These are phyloP conservation scores for Chinchilla lanigera DNA, from an alignment of 2,113 vertebrate genomes.

Conservation along the genomic window DNA sequence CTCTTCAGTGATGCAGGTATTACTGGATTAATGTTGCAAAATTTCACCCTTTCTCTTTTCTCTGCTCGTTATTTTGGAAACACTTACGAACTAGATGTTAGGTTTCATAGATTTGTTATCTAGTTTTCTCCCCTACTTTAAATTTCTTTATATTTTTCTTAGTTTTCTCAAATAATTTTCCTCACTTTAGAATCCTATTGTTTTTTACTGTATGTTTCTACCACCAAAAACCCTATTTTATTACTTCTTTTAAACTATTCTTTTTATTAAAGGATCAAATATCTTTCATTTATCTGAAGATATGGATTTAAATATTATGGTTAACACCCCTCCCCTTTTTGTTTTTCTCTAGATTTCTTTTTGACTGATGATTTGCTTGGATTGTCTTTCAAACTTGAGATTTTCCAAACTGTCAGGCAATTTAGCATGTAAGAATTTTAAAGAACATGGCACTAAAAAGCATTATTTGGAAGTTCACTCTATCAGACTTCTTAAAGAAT, in stretches of 20 bases:
- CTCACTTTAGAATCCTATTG: not conserved
- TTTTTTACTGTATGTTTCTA: not conserved
- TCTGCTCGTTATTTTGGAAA: not conserved
- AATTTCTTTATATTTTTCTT: not conserved
- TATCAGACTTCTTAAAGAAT: not conserved
- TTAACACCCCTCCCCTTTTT: not conserved
- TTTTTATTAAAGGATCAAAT: slow-evolving; percentile 6
- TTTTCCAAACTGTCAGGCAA: not conserved
- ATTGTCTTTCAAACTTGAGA: not conserved
- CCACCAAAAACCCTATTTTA: not conserved
- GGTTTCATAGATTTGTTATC: not conserved
- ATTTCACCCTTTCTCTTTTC: not conserved
- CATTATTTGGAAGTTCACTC: not conserved
- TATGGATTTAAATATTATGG: not conserved
- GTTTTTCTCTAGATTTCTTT: not conserved
- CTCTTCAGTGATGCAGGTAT: not conserved
- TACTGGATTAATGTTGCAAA: not conserved
- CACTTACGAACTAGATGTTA: not conserved
- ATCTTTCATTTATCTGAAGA: not conserved
- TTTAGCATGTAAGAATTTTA: not conserved
- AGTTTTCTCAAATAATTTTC: not conserved
- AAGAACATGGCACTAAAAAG: not conserved
- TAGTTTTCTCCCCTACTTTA: not conserved
- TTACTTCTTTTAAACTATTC: not conserved
- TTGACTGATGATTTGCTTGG: not conserved